phyloP scores from a whole-genome alignment of 2,113 vertebrate genomes.

The Megalops atlanticus region DNA sequence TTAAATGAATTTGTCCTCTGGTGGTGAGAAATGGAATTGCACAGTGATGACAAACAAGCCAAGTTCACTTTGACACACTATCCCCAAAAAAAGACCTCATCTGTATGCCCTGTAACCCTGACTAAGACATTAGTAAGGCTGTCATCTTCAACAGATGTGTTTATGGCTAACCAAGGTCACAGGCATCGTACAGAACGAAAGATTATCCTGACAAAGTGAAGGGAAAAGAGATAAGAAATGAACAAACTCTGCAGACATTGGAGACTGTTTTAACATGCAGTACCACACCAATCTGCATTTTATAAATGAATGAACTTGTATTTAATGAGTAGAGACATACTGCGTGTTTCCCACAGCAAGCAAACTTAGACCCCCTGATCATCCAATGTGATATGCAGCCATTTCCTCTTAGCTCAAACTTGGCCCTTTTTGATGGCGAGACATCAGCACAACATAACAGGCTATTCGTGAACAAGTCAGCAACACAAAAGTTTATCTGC shows the following conservation, averaged over 20 bases:
- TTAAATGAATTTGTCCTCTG: not conserved
- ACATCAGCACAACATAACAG: not conserved
- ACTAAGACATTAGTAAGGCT: not conserved
- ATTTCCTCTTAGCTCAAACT: not conserved
- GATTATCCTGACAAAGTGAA: not conserved
- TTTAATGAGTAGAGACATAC: too few species aligned
- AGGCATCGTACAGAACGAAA: not conserved
- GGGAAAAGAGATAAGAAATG: not conserved
- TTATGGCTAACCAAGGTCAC: too few species aligned
- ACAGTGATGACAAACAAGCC: not conserved
- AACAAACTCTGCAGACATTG: not conserved
- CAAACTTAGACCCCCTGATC: too few species aligned
- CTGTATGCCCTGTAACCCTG: not conserved
- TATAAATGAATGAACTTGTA: not conserved
- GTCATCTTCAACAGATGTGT: not conserved
- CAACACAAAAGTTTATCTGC: not conserved
- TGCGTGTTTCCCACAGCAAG: not conserved
- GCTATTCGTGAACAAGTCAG: too few species aligned
- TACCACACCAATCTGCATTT: not conserved
- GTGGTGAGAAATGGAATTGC: not conserved
- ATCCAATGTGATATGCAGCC: not conserved
- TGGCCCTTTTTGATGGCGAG: not conserved
- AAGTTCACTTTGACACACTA: not conserved
- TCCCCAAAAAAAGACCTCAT: not conserved
- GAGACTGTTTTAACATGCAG: too few species aligned